Evolutionary conservation across 2,888 invertebrate species (phyloP).

Genomic region (Stenolophus ochropezus): DNA sequence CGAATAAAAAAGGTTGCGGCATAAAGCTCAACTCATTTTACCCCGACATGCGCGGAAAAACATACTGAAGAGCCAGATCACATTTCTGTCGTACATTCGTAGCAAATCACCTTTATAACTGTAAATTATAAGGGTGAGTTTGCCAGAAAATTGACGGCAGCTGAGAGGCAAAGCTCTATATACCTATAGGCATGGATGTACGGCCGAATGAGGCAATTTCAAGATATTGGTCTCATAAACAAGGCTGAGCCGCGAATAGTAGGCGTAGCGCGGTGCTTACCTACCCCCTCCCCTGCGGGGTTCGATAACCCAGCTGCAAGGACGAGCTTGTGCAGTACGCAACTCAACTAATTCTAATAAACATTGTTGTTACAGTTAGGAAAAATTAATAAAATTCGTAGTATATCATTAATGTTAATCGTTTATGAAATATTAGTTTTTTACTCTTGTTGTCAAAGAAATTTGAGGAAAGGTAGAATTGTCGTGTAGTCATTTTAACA

Average conservation of each 20-base stretch:
- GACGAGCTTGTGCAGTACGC: constrained; percentile 6
- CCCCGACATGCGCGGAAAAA: constrained; percentile 31
- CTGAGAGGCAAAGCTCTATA: constrained; percentile 51
- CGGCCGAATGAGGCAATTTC: constrained; percentile 61
- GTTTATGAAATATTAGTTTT: too few species aligned
- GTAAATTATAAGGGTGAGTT: constrained; percentile 59
- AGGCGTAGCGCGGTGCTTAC: constrained; percentile 22
- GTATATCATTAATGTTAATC: too few species aligned
- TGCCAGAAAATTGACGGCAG: constrained; percentile 56
- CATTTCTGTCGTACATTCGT: constrained; percentile 51
- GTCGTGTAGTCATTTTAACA: too few species aligned
- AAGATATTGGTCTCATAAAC: constrained; percentile 62
- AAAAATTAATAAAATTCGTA: too few species aligned
- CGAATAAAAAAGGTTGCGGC: constrained; percentile 7
- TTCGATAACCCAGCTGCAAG: constrained; percentile 46
- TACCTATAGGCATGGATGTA: constrained; percentile 60
- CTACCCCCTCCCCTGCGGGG: constrained; percentile 5
- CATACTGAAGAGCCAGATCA: constrained; percentile 46
- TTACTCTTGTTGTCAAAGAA: too few species aligned
- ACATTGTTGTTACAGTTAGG: too few species aligned
- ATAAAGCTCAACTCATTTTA: constrained; percentile 18
- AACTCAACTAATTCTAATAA: too few species aligned
- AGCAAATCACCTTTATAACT: constrained; percentile 58
- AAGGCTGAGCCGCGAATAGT: constrained; percentile 57
- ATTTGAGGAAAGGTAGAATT: too few species aligned